Conservation (phyloP, 1,140 invertebrate genomes). For the Diploscapter pachys region DNA sequence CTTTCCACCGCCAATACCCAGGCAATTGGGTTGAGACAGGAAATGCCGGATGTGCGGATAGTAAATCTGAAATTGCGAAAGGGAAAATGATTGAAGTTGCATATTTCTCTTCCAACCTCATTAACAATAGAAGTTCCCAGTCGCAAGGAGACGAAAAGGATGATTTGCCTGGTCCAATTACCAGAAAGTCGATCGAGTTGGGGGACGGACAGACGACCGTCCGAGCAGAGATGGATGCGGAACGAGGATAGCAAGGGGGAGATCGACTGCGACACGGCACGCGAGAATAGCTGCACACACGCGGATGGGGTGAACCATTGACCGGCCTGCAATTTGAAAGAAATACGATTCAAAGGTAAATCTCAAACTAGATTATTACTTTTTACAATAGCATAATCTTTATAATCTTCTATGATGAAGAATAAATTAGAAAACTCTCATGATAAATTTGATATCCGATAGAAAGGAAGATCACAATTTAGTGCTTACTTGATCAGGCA, state of each 20-base stretch:
- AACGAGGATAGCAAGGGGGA: slow-evolving; percentile 21
- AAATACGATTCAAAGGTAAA: too few species aligned
- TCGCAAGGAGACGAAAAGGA: slow-evolving; percentile 78
- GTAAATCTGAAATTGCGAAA: slow-evolving; percentile 27
- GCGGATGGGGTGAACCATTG: too few species aligned
- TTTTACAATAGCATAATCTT: background rate
- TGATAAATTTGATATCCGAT: too few species aligned
- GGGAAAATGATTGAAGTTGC: background rate
- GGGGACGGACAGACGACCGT: slow-evolving; percentile 25
- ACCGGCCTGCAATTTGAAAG: too few species aligned
- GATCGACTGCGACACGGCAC: slow-evolving; percentile 15
- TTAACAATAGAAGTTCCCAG: slow-evolving; percentile 80
- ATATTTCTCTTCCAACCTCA: slow-evolving; percentile 71
- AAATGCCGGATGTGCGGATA: slow-evolving; percentile 71
- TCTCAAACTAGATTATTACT: background rate
- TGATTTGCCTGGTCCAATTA: slow-evolving; percentile 72
- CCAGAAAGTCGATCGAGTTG: slow-evolving; percentile 12
- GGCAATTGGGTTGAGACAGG: slow-evolving; percentile 74
- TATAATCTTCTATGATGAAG: too few species aligned
- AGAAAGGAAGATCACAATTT: too few species aligned
- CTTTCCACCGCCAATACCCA: slow-evolving; percentile 84
- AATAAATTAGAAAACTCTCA: too few species aligned
- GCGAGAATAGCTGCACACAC: background rate
- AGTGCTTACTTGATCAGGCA: slow-evolving; percentile 42
- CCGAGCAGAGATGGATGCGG: slow-evolving; percentile 21